Evolutionary conservation across 2,888 invertebrate genomes (phyloP).

Genomic region (Acronicta psi): DNA sequence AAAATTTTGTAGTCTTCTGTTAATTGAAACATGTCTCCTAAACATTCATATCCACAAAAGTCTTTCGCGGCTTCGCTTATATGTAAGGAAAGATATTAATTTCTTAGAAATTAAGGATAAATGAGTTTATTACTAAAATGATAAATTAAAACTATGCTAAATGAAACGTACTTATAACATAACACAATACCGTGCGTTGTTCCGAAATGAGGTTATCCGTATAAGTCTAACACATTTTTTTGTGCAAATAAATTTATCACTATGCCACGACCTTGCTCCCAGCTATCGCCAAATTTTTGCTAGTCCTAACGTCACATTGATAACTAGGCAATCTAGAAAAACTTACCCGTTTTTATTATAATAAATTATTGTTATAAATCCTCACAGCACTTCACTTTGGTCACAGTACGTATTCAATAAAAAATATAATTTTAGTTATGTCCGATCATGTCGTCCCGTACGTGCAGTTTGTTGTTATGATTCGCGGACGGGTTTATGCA

Average conservation of each 20-base stretch:
- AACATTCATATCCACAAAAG: conserved; percentile 9
- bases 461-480: conserved; percentile 65
- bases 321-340: conserved; percentile 70
- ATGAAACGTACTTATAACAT: conserved; percentile 49
- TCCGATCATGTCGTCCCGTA: conserved; percentile 61
- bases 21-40: conserved; percentile 11
- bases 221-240: conserved; percentile 85
- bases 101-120: conserved; percentile 23
- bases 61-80: conserved; percentile 20
- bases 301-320: conserved; percentile 81
- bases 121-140: conserved; percentile 30
- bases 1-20: conserved; percentile 7
- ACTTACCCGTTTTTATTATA: conserved; percentile 56
- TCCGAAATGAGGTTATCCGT: conserved; percentile 86
- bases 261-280: conserved; percentile 86
- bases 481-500: conserved; percentile 67
- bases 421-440: conserved; percentile 47
- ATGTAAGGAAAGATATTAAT: conserved; percentile 19
- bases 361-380: conserved; percentile 58
- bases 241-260: conserved; percentile 88
- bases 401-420: conserved; percentile 60
- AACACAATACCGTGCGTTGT: conserved; percentile 78
- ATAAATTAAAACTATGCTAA: conserved; percentile 52
- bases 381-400: conserved; percentile 69
- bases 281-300: conserved; percentile 85